These are phyloP conservation scores for Neoscelio sp. DNA, from an alignment of 2,888 invertebrate species.

Conservation along the genomic window DNA sequence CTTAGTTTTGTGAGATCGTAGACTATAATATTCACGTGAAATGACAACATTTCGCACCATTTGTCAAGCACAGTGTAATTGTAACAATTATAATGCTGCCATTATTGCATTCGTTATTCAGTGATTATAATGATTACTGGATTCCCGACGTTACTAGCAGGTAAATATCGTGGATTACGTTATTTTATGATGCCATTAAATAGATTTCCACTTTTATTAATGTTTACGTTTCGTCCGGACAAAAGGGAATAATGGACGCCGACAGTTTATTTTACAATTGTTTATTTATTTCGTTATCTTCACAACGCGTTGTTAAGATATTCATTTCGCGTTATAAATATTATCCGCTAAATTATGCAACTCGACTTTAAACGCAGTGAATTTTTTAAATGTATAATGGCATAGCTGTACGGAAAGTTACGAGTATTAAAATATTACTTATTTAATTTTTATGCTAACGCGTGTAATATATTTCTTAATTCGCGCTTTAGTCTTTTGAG, in stretches of 20 bases:
- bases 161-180: slow-evolving; percentile 17
- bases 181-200: slow-evolving; percentile 5
- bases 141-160: background rate
- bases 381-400: slow-evolving; percentile 1
- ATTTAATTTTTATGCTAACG: slow-evolving; percentile 36
- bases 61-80: slow-evolving; percentile 47
- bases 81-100: slow-evolving; percentile 52
- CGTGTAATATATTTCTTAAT: slow-evolving; percentile 20
- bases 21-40: slow-evolving; percentile 57
- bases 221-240: too few relatives aligned
- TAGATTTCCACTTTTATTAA: too few relatives aligned
- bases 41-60: slow-evolving; percentile 50
- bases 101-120: slow-evolving; percentile 44
- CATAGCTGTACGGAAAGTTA: too few relatives aligned
- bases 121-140: slow-evolving; percentile 30
- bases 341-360: slow-evolving; percentile 5
- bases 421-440: slow-evolving; percentile 27
- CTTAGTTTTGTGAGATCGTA: slow-evolving; percentile 51
- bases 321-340: slow-evolving; percentile 1
- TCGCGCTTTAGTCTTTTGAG: slow-evolving; percentile 3
- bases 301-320: background rate
- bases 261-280: background rate
- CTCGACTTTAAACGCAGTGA: slow-evolving; percentile 11
- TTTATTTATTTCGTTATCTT: slow-evolving; percentile 10
- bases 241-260: too few relatives aligned